phyloP scores from a whole-genome alignment of 1,140 invertebrate species.

The Plectrocnemia conspersa region DNA sequence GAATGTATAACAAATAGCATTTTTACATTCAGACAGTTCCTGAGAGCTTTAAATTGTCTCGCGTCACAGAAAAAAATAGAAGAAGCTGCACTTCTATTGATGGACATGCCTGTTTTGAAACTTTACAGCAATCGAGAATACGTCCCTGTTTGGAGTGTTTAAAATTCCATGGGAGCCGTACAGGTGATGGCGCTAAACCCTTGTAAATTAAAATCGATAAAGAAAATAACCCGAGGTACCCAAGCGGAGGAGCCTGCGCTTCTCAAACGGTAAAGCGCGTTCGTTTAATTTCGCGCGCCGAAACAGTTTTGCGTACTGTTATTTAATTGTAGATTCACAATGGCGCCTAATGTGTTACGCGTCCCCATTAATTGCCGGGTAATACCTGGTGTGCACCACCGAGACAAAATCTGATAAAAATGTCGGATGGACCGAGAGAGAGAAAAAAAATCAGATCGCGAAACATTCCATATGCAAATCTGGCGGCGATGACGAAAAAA shows the following conservation, averaged over 20 bases:
- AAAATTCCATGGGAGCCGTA: slow-evolving; percentile 22
- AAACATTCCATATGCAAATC: not conserved
- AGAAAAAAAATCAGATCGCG: not conserved
- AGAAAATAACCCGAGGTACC: slow-evolving; percentile 25
- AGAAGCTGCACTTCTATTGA: too few relatives aligned
- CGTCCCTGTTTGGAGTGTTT: slow-evolving; percentile 5
- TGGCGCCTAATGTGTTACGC: not conserved
- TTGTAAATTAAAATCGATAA: slow-evolving; percentile 34
- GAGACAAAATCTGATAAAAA: slow-evolving; percentile 9
- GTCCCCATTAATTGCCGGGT: slow-evolving; percentile 1
- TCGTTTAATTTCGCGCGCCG: not conserved
- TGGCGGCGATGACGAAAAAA: slow-evolving; percentile 4
- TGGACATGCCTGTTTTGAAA: too few relatives aligned
- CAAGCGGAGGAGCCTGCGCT: slow-evolving; percentile 3
- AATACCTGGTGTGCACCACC: slow-evolving; percentile 10
- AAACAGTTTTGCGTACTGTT: not conserved
- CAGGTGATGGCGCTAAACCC: slow-evolving; percentile 31
- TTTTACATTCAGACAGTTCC: too few relatives aligned
- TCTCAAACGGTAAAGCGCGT: not conserved
- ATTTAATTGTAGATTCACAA: too few relatives aligned
- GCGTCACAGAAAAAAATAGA: too few relatives aligned
- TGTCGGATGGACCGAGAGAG: not conserved
- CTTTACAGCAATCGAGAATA: slow-evolving; percentile 1
- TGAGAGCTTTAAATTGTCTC: too few relatives aligned
- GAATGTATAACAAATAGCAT: too few relatives aligned